Evolutionary conservation across 2,797 vertebrate genomes (phyloP).

Genomic region (Monodelphis domestica): DNA sequence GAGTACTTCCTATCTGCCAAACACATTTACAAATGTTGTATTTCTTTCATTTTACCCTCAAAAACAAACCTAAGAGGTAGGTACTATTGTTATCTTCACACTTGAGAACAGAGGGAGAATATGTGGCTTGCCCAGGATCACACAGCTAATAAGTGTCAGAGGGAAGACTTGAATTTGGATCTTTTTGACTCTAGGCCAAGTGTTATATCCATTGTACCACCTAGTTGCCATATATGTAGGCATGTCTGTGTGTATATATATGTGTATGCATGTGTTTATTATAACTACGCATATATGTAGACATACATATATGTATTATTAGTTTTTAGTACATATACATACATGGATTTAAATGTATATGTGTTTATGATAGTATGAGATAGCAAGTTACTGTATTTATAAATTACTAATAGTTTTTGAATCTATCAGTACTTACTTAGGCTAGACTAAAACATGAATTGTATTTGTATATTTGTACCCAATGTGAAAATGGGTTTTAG

Average conservation of each 20-base stretch:
- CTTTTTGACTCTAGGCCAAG: neutral
- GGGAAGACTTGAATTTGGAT: neutral
- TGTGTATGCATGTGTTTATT: no score
- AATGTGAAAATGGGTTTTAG: neutral
- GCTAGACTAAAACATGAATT: neutral
- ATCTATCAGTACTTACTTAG: conserved; percentile 36
- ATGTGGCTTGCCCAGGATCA: neutral
- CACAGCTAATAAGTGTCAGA: neutral
- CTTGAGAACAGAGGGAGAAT: neutral
- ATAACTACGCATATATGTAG: neutral
- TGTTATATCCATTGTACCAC: neutral
- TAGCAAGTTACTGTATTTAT: neutral
- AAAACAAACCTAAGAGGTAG: neutral
- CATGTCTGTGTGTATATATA: no score
- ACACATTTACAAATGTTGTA: no score
- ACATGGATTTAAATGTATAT: neutral
- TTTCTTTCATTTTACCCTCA: no score
- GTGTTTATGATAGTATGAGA: no score
- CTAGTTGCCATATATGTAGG: neutral
- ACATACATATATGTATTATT: neutral
- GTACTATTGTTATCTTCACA: neutral
- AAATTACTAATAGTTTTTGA: neutral
- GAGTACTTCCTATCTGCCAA: neutral
- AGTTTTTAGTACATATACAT: neutral
- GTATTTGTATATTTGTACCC: neutral